Base-by-base conservation (phyloP, 53 echinoderm and acorn worm species). In the Echinometra lucunter region DNA sequence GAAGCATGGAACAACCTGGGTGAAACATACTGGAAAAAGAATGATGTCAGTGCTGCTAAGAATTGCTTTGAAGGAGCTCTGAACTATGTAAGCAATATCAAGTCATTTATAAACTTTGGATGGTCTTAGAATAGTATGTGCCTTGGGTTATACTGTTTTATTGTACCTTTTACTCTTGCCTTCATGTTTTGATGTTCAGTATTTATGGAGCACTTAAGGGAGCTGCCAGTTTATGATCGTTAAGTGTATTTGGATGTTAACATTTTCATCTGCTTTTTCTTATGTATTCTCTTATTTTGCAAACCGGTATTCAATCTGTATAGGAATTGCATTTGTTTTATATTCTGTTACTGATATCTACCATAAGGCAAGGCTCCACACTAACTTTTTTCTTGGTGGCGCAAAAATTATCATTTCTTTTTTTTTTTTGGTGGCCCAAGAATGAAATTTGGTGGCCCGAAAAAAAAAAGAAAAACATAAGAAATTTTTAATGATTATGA, bases 11-110 rank as follows among this genome's bases (percentile, higher is more conserved):
- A 99, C 92, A 96, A 99, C 70, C 95, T 99, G 0, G 99, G 99
- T 42, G 99, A 99, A 88, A 97, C 98, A 66, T 99, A 99, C 96
- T 99, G 99, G 99, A 99, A 99, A 96, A 99, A 98, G 32, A 98
- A 97, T 67, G 99, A 99, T 92, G 81, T 99, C 17, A 96, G 95
- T 40, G 93, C 96, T 88, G 99, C 99, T 32, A 97, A 96, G 95
- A 99, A 99, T 75, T 99, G 99, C 91, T 99, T 99, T 72, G 98
- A 96, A 32, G 99, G 99, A 91, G 99, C 99, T 27, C 97, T 99
- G 74, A 97, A 97, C 88, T 95, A 99, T 95, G 99, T 99, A 89
- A 97, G 98, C 92, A 69, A 28, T 69, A 69, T 32, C 69, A 69
- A 11, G 28, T 30, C 1, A 32, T 69, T 69, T 15, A 32, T 34